A percentile compares a stretch with the other conserved stretches of the same genome.
These are phyloP conservation scores for Egretta garzetta DNA, from an alignment of 2,113 vertebrate species.

Conservation along the genomic window DNA sequence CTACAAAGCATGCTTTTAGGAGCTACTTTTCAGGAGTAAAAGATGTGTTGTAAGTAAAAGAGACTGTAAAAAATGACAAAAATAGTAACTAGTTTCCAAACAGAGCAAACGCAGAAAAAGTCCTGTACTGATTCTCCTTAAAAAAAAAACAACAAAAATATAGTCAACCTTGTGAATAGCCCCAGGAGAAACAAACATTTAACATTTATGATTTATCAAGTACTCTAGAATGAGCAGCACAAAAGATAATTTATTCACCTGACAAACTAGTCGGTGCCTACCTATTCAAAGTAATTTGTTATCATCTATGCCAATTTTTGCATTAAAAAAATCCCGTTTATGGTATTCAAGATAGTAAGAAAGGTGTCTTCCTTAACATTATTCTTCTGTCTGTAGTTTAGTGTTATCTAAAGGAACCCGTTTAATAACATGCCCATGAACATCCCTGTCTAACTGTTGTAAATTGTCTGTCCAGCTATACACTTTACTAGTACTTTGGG, in stretches of 20 bases:
- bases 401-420: not conserved
- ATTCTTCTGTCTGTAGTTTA: not conserved
- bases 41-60: not conserved
- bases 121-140: not conserved
- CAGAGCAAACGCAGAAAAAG: not conserved
- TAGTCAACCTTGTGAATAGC: not conserved
- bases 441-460: not conserved
- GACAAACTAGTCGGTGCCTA: not conserved
- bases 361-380: not conserved
- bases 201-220: not conserved
- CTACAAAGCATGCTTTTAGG: not conserved
- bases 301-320: not conserved
- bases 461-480: not conserved
- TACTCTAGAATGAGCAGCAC: not conserved
- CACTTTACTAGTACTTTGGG: not conserved
- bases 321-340: not conserved
- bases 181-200: not conserved
- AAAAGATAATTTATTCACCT: not conserved
- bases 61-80: not conserved
- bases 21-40: constrained; percentile 62
- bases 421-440: not conserved
- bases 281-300: not conserved
- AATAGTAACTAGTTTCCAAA: not conserved
- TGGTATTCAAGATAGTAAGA: not conserved
- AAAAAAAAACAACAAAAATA: not conserved